Evolutionary conservation across 37 sponge, comb jelly and placozoan genomes (phyloP), one percentile per base, ranked within the genome.

Genomic region (Beroe forskalii): DNA sequence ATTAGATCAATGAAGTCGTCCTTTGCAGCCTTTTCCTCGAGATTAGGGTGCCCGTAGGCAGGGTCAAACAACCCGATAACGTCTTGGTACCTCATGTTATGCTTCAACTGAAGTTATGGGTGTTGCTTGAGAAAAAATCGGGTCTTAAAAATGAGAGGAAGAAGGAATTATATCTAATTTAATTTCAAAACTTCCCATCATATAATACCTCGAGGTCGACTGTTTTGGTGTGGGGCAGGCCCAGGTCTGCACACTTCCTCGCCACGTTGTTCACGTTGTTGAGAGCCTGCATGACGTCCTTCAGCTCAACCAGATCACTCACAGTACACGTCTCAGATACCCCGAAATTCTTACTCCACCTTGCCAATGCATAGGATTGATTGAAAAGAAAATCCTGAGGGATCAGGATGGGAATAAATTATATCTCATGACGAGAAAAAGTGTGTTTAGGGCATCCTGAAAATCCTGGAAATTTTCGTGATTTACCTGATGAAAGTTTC

Each of bases 401-500:
- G n/a, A n/a, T n/a, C n/a, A n/a, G n/a, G n/a, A n/a, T n/a, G n/a
- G n/a, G n/a, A n/a, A n/a, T n/a, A n/a, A n/a, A n/a, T n/a, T n/a
- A n/a, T n/a, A n/a, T n/a, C n/a, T n/a, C n/a, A n/a, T n/a, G n/a
- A n/a, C n/a, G n/a, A n/a, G n/a, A n/a, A n/a, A n/a, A n/a, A n/a
- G n/a, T n/a, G n/a, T n/a, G n/a, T n/a, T n/a, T n/a, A n/a, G n/a
- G n/a, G n/a, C n/a, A n/a, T n/a, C n/a, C n/a, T n/a, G n/a, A n/a
- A n/a, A n/a, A n/a, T n/a, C n/a, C n/a, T n/a, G n/a, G n/a, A n/a
- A n/a, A n/a, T n/a, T n/a, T n/a, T n/a, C n/a, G n/a, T n/a, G n/a
- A n/a, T n/a, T n/a, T 80, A 80, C 86, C 86, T 80, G 28, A 80
- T 80, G 55, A 80, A 80, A 44, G 86, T 80, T 23, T 80, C 86